Percentiles rank a stretch among this genome's conserved stretches.
Evolutionary conservation across 2,797 vertebrate species (phyloP).

Genomic region (Siniperca undulata): DNA sequence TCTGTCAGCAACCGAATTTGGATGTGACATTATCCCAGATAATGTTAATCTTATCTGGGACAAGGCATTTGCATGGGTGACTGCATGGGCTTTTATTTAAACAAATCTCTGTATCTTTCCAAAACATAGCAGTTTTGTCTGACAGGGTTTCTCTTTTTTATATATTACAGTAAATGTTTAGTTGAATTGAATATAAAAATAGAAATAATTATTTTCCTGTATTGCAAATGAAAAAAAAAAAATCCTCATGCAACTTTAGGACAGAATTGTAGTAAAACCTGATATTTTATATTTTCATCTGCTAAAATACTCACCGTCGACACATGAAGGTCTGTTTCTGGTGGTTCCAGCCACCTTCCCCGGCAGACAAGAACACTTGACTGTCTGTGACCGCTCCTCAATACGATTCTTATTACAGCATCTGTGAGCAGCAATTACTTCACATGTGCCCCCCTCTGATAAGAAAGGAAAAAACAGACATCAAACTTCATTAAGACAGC

Average conservation of each 20-base stretch:
- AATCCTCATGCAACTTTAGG: background rate
- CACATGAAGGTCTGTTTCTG: constrained; percentile 96
- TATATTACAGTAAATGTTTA: constrained; percentile 12
- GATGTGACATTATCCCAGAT: constrained; percentile 75
- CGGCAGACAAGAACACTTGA: constrained; percentile 98
- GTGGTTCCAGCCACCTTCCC: constrained; percentile 99
- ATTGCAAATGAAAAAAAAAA: constrained; percentile 2
- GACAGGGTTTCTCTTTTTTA: constrained; percentile 16
- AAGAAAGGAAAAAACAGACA: constrained; percentile 58
- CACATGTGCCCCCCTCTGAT: constrained; percentile 98
- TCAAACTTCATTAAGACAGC: constrained; percentile 39
- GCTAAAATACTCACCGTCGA: constrained; percentile 90
- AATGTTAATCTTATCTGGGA: constrained; percentile 78
- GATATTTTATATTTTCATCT: background rate
- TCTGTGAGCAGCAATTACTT: constrained; percentile 99
- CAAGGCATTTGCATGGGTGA: constrained; percentile 65
- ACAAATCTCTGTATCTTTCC: constrained; percentile 60
- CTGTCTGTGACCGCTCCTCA: constrained; percentile 98
- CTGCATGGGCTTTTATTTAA: constrained; percentile 55
- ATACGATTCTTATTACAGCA: constrained; percentile 99
- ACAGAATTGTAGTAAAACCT: constrained; percentile 3
- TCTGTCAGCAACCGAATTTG: constrained; percentile 70
- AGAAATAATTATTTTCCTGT: background rate
- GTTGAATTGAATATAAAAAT: constrained; percentile 33
- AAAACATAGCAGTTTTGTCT: constrained; percentile 42